phyloP scores from a whole-genome alignment of 2,113 vertebrate species.

The Grallaria varia region DNA sequence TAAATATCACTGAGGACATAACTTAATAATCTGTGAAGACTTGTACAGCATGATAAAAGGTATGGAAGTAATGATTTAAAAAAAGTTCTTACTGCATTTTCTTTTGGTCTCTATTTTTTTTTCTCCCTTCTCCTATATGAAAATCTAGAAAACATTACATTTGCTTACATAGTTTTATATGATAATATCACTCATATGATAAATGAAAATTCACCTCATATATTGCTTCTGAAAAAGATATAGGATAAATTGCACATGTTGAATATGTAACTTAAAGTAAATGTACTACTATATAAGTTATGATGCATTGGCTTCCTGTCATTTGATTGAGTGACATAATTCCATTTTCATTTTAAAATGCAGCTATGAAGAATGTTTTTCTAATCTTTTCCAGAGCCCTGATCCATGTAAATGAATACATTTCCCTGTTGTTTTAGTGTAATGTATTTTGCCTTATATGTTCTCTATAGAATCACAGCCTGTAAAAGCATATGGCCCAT shows the following conservation, averaged over 20 bases:
- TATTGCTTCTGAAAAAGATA: background rate
- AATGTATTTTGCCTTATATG: background rate
- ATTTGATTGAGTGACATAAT: background rate
- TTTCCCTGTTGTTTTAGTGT: background rate
- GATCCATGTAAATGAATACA: background rate
- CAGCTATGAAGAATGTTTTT: background rate
- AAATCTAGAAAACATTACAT: background rate
- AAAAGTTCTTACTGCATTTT: background rate
- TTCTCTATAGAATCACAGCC: background rate
- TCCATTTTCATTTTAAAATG: background rate
- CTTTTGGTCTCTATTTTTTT: background rate
- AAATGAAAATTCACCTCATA: background rate
- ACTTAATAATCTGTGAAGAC: background rate
- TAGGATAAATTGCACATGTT: background rate
- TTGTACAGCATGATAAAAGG: background rate
- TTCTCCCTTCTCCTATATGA: background rate
- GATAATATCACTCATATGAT: background rate
- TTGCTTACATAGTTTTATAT: background rate
- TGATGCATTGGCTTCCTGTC: background rate
- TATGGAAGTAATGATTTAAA: background rate
- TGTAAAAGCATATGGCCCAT: background rate
- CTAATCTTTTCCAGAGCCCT: background rate
- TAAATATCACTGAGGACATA: background rate
- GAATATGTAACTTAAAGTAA: background rate
- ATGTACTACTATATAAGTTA: background rate